Conservation (phyloP, 2,888 invertebrate species). For the Caenorhabditis afra region DNA sequence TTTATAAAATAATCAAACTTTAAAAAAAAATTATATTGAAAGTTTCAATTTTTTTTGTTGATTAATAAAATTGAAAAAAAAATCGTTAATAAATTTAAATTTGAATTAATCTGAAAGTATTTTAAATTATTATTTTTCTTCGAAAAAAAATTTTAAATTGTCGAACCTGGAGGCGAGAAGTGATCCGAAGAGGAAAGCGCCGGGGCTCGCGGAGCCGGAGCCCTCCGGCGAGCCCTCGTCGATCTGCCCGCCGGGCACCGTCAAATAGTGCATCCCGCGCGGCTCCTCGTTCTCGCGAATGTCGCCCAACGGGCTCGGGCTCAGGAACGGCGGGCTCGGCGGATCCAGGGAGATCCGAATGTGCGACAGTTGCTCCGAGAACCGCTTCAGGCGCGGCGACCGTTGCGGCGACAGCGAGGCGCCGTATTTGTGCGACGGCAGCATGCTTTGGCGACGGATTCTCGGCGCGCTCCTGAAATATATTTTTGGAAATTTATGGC, state of each 20-base stretch:
- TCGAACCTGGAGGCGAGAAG: no score
- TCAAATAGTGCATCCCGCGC: constrained; percentile 63
- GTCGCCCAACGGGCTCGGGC: constrained; percentile 60
- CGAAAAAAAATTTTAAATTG: no score
- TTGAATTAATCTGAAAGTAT: no score
- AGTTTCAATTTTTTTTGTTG: no score
- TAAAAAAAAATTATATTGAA: no score
- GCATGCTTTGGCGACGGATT: constrained; percentile 46
- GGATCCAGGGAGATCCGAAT: constrained; percentile 77
- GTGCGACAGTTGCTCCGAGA: constrained; percentile 74
- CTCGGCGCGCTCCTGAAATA: constrained; percentile 4
- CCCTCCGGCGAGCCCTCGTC: constrained; percentile 30
- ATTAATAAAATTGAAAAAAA: no score
- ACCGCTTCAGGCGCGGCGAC: constrained; percentile 71
- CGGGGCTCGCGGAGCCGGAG: background rate
- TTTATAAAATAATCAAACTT: no score
- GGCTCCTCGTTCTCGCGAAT: constrained; percentile 24
- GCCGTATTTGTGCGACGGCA: constrained; percentile 42
- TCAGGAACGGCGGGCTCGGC: constrained; percentile 71
- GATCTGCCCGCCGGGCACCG: constrained; percentile 38
- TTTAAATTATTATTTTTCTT: no score
- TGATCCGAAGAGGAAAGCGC: constrained; percentile 35
- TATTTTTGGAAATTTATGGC: background rate
- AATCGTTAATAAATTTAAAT: no score
- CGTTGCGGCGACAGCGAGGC: constrained; percentile 52